Conservation (phyloP, 30 jellyfish, hydroid and myxozoan species). For the Pseudorhiza aurosa region DNA sequence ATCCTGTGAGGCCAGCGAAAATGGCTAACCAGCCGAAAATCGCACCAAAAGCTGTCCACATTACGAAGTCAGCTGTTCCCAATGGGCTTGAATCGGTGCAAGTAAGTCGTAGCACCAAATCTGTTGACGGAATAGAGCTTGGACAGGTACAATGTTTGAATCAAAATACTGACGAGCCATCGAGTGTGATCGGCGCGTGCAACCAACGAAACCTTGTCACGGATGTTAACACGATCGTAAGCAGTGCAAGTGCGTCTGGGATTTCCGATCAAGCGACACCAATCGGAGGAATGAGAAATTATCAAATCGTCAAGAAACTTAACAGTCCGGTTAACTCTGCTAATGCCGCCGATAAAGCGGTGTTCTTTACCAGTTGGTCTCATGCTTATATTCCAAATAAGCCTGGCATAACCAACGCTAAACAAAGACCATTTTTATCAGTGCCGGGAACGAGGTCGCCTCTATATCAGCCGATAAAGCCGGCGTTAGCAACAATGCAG, state of each 20-base stretch:
- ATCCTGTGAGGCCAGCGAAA: not conserved
- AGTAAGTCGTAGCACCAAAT: not conserved
- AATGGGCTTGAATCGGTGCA: not conserved
- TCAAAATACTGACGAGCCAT: not conserved
- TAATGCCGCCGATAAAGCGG: not conserved
- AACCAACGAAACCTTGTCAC: not conserved
- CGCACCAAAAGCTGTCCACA: slow-evolving; percentile 11
- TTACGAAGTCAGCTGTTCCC: not conserved
- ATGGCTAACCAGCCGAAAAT: not conserved
- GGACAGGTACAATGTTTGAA: not conserved
- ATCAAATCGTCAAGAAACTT: slow-evolving; percentile 10
- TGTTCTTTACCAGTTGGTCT: slow-evolving; percentile 18
- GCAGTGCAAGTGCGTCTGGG: not conserved
- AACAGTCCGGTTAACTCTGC: slow-evolving; percentile 20
- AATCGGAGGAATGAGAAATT: not conserved
- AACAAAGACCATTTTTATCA: not conserved
- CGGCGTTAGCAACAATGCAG: slow-evolving; percentile 1
- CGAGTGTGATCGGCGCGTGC: not conserved
- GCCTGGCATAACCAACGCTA: not conserved
- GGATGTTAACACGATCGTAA: not conserved
- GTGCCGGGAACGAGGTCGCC: not conserved
- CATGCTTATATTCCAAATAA: slow-evolving; percentile 18
- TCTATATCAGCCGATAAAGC: slow-evolving; percentile 7
- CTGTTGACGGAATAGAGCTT: not conserved
- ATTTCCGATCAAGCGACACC: not conserved